phyloP scores from a whole-genome alignment of 2,888 invertebrate species.

The Petrolisthes cinctipes region DNA sequence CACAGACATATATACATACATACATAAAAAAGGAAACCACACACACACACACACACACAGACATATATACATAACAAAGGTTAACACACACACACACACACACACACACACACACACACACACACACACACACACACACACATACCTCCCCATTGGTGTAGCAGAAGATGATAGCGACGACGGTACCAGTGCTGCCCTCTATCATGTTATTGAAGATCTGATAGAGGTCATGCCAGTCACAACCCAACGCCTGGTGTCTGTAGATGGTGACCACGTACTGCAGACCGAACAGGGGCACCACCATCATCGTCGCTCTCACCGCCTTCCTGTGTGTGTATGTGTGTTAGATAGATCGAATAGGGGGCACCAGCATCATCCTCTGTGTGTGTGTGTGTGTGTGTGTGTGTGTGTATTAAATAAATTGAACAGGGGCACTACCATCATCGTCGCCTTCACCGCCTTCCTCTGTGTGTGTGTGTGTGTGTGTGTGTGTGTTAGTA shows the following conservation, averaged over 20 bases:
- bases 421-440: too few species aligned
- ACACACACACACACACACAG: slow-evolving; percentile 26
- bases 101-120: slow-evolving; percentile 7
- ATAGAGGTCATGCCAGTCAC: slow-evolving; percentile 69
- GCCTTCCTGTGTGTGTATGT: slow-evolving; percentile 70
- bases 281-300: slow-evolving; percentile 73
- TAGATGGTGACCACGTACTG: slow-evolving; percentile 72
- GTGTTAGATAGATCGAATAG: too few species aligned
- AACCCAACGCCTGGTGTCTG: slow-evolving; percentile 68
- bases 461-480: too few species aligned
- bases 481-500: too few species aligned
- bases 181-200: slow-evolving; percentile 71
- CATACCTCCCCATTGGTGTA: slow-evolving; percentile 70
- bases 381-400: too few species aligned
- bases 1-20: not conserved
- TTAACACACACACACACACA: not conserved
- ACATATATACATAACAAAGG: not conserved
- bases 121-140: too few species aligned
- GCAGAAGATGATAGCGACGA: slow-evolving; percentile 70
- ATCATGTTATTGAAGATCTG: slow-evolving; percentile 70
- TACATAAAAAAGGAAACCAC: not conserved
- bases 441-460: too few species aligned
- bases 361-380: too few species aligned
- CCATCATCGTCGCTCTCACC: slow-evolving; percentile 71
- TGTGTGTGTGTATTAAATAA: too few species aligned